Evolutionary conservation across 2,888 invertebrate genomes (phyloP).

Genomic region (Microplitis manilae): DNA sequence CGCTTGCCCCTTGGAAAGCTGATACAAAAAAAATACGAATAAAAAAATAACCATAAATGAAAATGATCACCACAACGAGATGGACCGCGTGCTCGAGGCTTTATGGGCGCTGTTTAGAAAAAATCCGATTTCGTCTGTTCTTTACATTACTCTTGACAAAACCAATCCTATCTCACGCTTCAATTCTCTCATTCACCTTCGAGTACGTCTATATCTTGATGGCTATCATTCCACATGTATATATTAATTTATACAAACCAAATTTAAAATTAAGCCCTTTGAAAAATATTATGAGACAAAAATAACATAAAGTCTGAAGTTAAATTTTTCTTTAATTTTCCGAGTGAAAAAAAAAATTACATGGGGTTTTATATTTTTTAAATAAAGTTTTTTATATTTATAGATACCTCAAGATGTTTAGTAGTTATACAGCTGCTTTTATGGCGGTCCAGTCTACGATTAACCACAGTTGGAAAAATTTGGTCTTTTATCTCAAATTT

Average conservation of each 20-base stretch:
- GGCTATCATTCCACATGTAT: not conserved
- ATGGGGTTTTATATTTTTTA: not conserved
- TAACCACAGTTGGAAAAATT: constrained; percentile 1
- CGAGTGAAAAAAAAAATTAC: not conserved
- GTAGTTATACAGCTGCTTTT: not conserved
- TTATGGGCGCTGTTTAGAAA: constrained; percentile 46
- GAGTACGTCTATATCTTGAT: constrained; percentile 18
- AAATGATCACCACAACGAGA: constrained; percentile 52
- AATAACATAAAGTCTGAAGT: not conserved
- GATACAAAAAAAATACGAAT: constrained; percentile 42
- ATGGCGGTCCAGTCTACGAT: not conserved
- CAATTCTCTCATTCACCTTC: constrained; percentile 33
- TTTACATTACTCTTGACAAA: constrained; percentile 32
- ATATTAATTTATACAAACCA: too few relatives aligned
- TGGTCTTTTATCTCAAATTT: not conserved
- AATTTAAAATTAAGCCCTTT: not conserved
- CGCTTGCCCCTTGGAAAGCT: constrained; percentile 46
- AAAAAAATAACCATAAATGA: constrained; percentile 56
- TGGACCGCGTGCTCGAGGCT: constrained; percentile 4
- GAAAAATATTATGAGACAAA: not conserved
- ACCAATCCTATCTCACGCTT: constrained; percentile 35
- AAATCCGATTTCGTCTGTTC: constrained; percentile 56
- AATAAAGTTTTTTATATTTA: not conserved
- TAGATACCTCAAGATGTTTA: not conserved
- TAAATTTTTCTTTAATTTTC: not conserved